phyloP scores from a whole-genome alignment of 1,140 invertebrate genomes.

The Hylaeus volcanicus region DNA sequence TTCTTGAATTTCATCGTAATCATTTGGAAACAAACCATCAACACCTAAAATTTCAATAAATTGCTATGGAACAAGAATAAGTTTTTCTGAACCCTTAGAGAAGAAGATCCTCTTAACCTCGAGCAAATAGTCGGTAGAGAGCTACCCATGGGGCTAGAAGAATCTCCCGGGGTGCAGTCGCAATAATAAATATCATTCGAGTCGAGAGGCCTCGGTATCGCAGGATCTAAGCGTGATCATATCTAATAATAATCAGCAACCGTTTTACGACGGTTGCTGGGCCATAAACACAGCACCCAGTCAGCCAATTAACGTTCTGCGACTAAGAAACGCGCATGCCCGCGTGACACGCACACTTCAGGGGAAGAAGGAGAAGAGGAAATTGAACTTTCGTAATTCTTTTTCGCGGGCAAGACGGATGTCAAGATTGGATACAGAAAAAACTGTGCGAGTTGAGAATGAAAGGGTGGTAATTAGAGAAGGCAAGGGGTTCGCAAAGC shows the following conservation, averaged over 20 bases:
- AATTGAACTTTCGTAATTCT: neutral
- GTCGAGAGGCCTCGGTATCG: constrained; percentile 32
- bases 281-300: constrained; percentile 59
- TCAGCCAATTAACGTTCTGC: constrained; percentile 64
- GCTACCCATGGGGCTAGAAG: neutral
- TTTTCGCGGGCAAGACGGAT: neutral
- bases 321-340: constrained; percentile 33
- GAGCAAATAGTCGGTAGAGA: neutral
- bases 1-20: no score
- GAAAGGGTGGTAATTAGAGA: no score
- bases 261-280: constrained; percentile 55
- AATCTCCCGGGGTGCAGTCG: constrained; percentile 7
- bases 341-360: constrained; percentile 3
- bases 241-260: constrained; percentile 70
- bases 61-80: no score
- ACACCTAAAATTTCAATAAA: no score
- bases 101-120: neutral
- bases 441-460: no score
- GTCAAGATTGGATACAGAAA: neutral
- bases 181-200: constrained; percentile 60
- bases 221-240: constrained; percentile 62
- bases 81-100: neutral
- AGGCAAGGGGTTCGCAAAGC: no score
- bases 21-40: no score
- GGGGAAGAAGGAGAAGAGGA: neutral